Conservation (phyloP, 2,888 invertebrate species). For the Tigriopus californicus region DNA sequence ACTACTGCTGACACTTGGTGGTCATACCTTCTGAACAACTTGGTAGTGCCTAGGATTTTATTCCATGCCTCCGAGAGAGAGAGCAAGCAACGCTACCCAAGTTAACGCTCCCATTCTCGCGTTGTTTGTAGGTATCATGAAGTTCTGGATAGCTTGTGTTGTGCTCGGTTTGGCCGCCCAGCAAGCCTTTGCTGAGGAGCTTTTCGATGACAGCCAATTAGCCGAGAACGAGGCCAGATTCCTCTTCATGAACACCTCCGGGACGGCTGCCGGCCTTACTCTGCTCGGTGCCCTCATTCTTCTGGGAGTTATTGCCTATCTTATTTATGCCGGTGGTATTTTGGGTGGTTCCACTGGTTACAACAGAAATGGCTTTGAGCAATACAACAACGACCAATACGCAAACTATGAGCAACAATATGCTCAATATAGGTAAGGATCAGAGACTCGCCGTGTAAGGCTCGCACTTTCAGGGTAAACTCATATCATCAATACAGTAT, state of each 20-base stretch:
- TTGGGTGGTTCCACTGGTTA: not conserved
- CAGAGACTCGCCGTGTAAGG: not conserved
- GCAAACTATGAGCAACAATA: not conserved
- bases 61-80: too few relatives aligned
- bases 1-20: too few relatives aligned
- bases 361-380: constrained; percentile 10
- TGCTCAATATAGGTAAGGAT: constrained; percentile 3
- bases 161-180: constrained; percentile 2
- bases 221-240: constrained; percentile 9
- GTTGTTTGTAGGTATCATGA: not conserved
- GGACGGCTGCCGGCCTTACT: constrained; percentile 12
- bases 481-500: too few relatives aligned
- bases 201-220: not conserved
- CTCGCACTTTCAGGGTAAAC: too few relatives aligned
- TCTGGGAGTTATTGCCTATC: constrained; percentile 14
- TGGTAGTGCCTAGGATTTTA: too few relatives aligned
- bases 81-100: too few relatives aligned
- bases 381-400: constrained; percentile 1
- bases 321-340: constrained; percentile 15
- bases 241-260: constrained; percentile 12
- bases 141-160: not conserved
- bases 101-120: too few relatives aligned
- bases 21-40: too few relatives aligned
- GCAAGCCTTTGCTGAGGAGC: not conserved
- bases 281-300: constrained; percentile 13